These are phyloP conservation scores for Contarinia nasturtii DNA, from an alignment of 1,140 invertebrate genomes.

Conservation along the genomic window DNA sequence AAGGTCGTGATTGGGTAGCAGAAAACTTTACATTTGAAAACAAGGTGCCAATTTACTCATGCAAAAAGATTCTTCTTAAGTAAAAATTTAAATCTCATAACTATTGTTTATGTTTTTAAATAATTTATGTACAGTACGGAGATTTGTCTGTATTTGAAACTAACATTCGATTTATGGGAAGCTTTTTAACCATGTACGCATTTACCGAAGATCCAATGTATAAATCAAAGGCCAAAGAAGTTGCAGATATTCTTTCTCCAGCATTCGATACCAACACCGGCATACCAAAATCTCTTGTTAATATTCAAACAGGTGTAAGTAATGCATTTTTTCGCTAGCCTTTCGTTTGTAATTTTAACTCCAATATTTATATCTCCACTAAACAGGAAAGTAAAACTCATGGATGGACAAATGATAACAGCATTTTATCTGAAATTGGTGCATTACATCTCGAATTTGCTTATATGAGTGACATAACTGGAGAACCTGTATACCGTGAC, in stretches of 20 bases:
- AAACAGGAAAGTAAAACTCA: slow-evolving; percentile 80
- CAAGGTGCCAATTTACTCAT: too few relatives aligned
- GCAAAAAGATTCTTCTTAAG: too few relatives aligned
- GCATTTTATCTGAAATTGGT: slow-evolving; percentile 94
- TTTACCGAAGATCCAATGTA: slow-evolving; percentile 90
- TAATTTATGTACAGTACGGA: slow-evolving; percentile 44
- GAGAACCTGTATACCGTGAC: slow-evolving; percentile 70
- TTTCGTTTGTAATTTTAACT: neutral
- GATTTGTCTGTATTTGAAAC: slow-evolving; percentile 97
- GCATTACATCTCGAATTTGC: slow-evolving; percentile 92
- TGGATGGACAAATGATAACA: slow-evolving; percentile 91
- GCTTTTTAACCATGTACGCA: slow-evolving; percentile 79
- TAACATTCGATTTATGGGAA: slow-evolving; percentile 95
- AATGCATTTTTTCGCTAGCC: neutral
- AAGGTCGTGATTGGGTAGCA: slow-evolving; percentile 84
- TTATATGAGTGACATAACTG: slow-evolving; percentile 89
- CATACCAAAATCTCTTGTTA: slow-evolving; percentile 86
- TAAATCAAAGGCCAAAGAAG: slow-evolving; percentile 76
- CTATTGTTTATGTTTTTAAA: slow-evolving; percentile 2
- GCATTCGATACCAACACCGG: slow-evolving; percentile 98
- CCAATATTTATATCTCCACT: too few relatives aligned
- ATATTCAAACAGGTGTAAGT: slow-evolving; percentile 27
- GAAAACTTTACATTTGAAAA: slow-evolving; percentile 69
- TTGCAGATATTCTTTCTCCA: slow-evolving; percentile 85
- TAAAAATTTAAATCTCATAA: too few relatives aligned